Percentiles rank a stretch among this genome's conserved stretches.
phyloP scores from a whole-genome alignment of 1,140 invertebrate species.

The Drosophila chauvacae region DNA sequence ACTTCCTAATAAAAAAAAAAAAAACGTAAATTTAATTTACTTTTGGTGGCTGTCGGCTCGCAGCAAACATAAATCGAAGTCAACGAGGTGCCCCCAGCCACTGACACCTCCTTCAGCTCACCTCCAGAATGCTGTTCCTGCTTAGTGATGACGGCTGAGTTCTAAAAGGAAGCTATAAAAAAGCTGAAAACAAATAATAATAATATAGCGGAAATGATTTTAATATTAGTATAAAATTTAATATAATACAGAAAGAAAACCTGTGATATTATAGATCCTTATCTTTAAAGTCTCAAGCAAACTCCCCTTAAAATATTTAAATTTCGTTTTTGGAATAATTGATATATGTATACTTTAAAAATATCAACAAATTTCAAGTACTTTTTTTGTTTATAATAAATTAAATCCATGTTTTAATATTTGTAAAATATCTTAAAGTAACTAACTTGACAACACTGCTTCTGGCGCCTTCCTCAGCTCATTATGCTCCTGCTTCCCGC shows the following conservation, averaged over 20 bases:
- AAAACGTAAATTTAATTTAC: slow-evolving; percentile 59
- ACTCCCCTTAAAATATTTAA: too few relatives aligned
- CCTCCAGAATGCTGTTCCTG: not conserved
- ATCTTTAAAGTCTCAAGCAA: too few relatives aligned
- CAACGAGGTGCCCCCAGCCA: slow-evolving; percentile 43
- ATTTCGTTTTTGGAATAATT: too few relatives aligned
- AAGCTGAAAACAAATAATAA: too few relatives aligned
- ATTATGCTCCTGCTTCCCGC: slow-evolving; percentile 13
- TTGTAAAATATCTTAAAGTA: not conserved
- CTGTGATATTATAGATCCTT: too few relatives aligned
- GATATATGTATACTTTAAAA: too few relatives aligned
- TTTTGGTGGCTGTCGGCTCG: slow-evolving; percentile 42
- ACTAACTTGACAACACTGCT: slow-evolving; percentile 8
- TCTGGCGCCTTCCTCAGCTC: slow-evolving; percentile 23
- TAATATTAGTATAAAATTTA: too few relatives aligned
- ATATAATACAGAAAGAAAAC: too few relatives aligned
- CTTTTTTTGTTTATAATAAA: too few relatives aligned
- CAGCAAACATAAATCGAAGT: slow-evolving; percentile 55
- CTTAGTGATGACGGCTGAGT: not conserved
- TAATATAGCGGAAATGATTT: too few relatives aligned
- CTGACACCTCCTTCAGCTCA: not conserved
- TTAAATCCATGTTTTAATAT: too few relatives aligned
- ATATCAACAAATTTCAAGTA: too few relatives aligned
- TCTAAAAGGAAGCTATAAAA: not conserved
- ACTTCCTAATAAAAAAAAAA: slow-evolving; percentile 65